phyloP scores from a whole-genome alignment of 2,113 vertebrate species.

The Ammodytes marinus region DNA sequence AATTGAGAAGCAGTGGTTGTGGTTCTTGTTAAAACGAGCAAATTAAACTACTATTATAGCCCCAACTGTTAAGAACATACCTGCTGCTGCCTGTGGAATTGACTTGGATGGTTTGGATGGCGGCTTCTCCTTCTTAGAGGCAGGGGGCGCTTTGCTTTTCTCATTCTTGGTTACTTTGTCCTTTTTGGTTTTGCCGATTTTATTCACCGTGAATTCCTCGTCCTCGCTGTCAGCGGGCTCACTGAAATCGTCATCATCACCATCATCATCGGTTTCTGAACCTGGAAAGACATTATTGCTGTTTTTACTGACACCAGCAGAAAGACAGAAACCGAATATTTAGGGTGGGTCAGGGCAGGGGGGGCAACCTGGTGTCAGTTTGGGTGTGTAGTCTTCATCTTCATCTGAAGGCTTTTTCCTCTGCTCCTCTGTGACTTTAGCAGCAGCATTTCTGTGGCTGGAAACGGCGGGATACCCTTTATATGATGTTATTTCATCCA shows the following conservation, averaged over 20 bases:
- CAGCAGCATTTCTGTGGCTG: slow-evolving; percentile 63
- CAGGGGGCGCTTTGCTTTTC: slow-evolving; percentile 32
- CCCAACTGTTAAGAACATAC: slow-evolving; percentile 44
- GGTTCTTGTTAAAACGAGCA: neutral
- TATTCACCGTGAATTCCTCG: slow-evolving; percentile 83
- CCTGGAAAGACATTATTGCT: slow-evolving; percentile 50
- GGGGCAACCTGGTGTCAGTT: slow-evolving; percentile 75
- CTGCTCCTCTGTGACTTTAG: slow-evolving; percentile 46
- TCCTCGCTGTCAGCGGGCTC: slow-evolving; percentile 81
- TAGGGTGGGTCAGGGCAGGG: too few species aligned
- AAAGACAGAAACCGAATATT: neutral
- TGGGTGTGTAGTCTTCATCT: slow-evolving; percentile 80
- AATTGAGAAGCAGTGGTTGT: neutral
- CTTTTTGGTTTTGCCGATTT: slow-evolving; percentile 65
- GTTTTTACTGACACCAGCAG: neutral
- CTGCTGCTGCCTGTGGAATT: slow-evolving; percentile 62
- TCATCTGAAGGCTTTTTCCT: slow-evolving; percentile 55
- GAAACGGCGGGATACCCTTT: neutral
- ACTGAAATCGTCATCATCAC: slow-evolving; percentile 83
- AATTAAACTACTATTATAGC: neutral
- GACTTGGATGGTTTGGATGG: slow-evolving; percentile 57
- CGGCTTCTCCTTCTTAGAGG: slow-evolving; percentile 79
- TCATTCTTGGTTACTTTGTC: slow-evolving; percentile 51
- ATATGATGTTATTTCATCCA: slow-evolving; percentile 82
- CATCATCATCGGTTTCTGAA: slow-evolving; percentile 83